Percentiles rank a stretch among this genome's conserved stretches.
phyloP scores from a whole-genome alignment of 2,888 invertebrate genomes.

The Schizotus pectinicornis region DNA sequence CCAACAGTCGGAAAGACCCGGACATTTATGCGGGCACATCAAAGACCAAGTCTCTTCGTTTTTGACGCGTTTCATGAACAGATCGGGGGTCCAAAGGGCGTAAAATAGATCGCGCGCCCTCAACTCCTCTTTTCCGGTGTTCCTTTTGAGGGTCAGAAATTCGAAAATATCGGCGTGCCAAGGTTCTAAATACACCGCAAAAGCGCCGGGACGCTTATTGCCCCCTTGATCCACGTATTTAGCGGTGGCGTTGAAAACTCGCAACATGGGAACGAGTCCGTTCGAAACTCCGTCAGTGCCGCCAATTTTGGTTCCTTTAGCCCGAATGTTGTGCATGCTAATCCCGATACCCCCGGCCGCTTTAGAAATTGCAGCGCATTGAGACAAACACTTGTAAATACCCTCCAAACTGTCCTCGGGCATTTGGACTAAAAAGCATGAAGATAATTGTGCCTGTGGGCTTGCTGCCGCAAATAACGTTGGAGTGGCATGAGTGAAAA shows the following conservation, averaged over 20 bases:
- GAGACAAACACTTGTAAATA: conserved; percentile 89
- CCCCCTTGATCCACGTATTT: conserved; percentile 98
- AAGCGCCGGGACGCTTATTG: conserved; percentile 96
- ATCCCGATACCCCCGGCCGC: conserved; percentile 97
- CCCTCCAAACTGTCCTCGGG: conserved; percentile 94
- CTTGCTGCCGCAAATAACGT: conserved; percentile 97
- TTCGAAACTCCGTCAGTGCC: conserved; percentile 95
- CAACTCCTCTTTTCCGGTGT: conserved; percentile 93
- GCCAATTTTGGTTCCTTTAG: conserved; percentile 88
- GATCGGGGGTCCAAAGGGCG: conserved; percentile 97
- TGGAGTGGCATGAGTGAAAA: conserved; percentile 98
- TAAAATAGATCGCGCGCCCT: conserved; percentile 96
- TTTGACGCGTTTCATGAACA: conserved; percentile 96
- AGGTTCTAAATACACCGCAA: conserved; percentile 98
- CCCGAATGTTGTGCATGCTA: conserved; percentile 93
- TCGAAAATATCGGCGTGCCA: conserved; percentile 99
- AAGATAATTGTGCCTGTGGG: conserved; percentile 88
- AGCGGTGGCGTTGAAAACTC: conserved; percentile 95
- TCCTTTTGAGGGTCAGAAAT: conserved; percentile 93
- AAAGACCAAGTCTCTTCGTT: conserved; percentile 86
- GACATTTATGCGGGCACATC: conserved; percentile 96
- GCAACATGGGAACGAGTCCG: conserved; percentile 93
- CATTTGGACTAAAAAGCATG: conserved; percentile 95
- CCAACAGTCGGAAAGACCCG: conserved; percentile 90
- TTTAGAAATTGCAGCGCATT: conserved; percentile 95